Evolutionary conservation across 1,140 invertebrate species (phyloP).

Genomic region (Thereuonema tuberculata): DNA sequence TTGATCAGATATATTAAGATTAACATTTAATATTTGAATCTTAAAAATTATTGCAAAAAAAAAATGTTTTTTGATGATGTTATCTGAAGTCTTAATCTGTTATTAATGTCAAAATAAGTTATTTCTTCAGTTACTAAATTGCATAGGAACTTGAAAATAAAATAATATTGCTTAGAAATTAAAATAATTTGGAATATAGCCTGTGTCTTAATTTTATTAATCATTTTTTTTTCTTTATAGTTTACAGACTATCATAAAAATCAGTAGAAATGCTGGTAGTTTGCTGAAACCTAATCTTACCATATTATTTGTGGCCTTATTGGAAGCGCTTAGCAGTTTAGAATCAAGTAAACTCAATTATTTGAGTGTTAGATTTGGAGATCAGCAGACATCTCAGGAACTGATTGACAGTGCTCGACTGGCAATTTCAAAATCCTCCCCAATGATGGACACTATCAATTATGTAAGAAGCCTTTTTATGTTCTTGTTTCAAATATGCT

Average conservation of each 20-base stretch:
- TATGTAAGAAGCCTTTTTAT: conserved; percentile 39
- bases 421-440: conserved; percentile 59
- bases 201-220: no score
- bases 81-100: no score
- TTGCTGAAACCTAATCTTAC: conserved; percentile 64
- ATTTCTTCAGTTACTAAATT: no score
- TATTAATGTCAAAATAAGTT: no score
- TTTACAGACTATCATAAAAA: conserved; percentile 64
- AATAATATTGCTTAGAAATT: no score
- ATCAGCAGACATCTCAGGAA: conserved; percentile 42
- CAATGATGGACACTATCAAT: conserved; percentile 74
- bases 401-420: conserved; percentile 59
- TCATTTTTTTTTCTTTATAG: no score
- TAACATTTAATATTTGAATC: no score
- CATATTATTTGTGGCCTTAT: conserved; percentile 61
- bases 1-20: no score
- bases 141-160: no score
- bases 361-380: conserved; percentile 54
- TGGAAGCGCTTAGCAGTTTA: conserved; percentile 68
- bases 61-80: no score
- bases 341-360: conserved; percentile 65
- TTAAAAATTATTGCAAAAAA: no score
- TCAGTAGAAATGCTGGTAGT: conserved; percentile 60
- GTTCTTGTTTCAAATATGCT: neutral
- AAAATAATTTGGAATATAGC: no score